A percentile compares a stretch with the other conserved stretches of the same genome.
phyloP scores from a whole-genome alignment of 2,888 invertebrate genomes.

The Ptychoptera contaminata region DNA sequence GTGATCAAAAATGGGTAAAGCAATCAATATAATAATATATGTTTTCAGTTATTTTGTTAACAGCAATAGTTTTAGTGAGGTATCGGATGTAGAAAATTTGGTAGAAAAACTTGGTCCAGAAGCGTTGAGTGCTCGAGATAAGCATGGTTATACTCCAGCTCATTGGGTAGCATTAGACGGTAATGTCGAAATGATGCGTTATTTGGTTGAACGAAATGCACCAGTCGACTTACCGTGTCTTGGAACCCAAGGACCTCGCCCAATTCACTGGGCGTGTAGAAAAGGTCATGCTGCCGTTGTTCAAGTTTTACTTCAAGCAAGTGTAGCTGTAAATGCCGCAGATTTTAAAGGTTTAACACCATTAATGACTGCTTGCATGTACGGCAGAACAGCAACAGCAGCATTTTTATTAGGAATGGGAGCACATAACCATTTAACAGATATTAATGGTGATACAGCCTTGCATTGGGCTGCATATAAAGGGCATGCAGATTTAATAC shows the following conservation, averaged over 20 bases:
- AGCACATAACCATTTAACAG: constrained; percentile 68
- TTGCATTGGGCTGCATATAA: constrained; percentile 92
- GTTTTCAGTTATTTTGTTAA: constrained; percentile 12
- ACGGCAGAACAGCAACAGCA: constrained; percentile 78
- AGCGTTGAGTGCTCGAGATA: constrained; percentile 64
- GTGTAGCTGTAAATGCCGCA: constrained; percentile 76
- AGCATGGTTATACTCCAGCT: constrained; percentile 85
- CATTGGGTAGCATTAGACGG: constrained; percentile 79
- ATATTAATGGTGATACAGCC: constrained; percentile 86
- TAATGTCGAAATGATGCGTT: constrained; percentile 77
- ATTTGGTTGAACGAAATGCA: constrained; percentile 66
- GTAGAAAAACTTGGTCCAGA: constrained; percentile 69
- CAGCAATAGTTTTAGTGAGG: constrained; percentile 32
- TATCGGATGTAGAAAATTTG: constrained; percentile 65
- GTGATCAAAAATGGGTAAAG: constrained; percentile 68
- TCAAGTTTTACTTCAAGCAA: constrained; percentile 59
- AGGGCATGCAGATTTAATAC: constrained; percentile 76
- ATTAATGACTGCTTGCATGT: constrained; percentile 85
- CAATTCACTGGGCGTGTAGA: constrained; percentile 88
- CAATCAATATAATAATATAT: neutral
- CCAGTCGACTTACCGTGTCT: constrained; percentile 75
- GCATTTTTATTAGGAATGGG: constrained; percentile 83
- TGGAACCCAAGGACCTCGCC: constrained; percentile 77
- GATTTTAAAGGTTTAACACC: constrained; percentile 79
- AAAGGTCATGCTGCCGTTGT: constrained; percentile 85